Evolutionary conservation across 2,797 vertebrate species (phyloP).

Genomic region (Anguilla pacifica): DNA sequence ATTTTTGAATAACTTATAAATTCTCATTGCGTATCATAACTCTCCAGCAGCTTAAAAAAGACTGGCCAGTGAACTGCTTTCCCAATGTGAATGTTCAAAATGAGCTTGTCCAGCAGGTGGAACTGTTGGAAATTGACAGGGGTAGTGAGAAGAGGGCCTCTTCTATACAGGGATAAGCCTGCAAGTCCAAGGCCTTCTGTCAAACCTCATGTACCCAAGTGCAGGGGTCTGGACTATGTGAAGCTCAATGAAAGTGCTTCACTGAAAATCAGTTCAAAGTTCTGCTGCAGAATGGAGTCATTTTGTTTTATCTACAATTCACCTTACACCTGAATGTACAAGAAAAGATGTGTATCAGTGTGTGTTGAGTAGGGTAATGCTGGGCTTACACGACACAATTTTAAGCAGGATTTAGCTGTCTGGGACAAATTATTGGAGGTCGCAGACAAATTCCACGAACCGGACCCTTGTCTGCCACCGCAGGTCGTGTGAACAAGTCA

Average conservation of each 20-base stretch:
- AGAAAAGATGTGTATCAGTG: neutral
- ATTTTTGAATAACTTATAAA: constrained; percentile 24
- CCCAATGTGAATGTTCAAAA: constrained; percentile 13
- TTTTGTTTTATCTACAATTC: neutral
- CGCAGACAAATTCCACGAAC: neutral
- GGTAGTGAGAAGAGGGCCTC: neutral
- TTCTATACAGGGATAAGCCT: neutral
- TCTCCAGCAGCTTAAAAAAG: neutral
- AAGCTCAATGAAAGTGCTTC: neutral
- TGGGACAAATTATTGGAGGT: neutral
- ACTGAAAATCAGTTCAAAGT: neutral
- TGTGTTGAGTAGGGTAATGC: neutral
- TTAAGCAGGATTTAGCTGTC: neutral
- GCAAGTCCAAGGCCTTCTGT: neutral
- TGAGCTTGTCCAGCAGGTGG: constrained; percentile 24
- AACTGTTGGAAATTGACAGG: constrained; percentile 10
- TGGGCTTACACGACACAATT: neutral
- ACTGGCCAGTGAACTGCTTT: constrained; percentile 2
- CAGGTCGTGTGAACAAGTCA: neutral
- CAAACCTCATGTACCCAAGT: neutral
- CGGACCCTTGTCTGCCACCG: neutral
- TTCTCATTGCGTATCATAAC: neutral
- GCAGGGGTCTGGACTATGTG: neutral
- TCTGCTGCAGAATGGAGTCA: neutral
- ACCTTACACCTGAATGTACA: neutral